Base-by-base conservation (phyloP, 2,113 vertebrate genomes). In the Bungarus multicinctus region DNA sequence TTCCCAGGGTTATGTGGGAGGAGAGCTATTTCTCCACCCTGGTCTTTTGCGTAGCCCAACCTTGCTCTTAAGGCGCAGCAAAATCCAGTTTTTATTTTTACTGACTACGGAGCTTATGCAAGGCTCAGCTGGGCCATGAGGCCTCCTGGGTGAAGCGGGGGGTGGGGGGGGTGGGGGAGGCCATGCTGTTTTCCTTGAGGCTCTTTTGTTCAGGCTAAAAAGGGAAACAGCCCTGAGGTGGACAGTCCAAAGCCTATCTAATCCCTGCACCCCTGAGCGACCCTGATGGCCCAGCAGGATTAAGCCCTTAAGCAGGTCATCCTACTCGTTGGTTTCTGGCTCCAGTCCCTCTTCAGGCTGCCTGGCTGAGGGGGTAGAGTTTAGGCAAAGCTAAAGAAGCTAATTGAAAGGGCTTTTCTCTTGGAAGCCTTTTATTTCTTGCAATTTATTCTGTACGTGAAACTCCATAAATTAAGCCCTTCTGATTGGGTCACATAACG, bases 241-340 rank as follows among this genome's bases (percentile, higher is more conserved):
- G n/a, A 74, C 3, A 74, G 69, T 1, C n/a, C 69, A 74, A 74
- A 74, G n/a, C 69, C n/a, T 39, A 16, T 2, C 16, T 74, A 74
- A 74, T 74, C 69, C 69, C 69, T 39, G n/a, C 69, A 18, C 69
- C 69, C n/a, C 30, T n/a, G 6, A 39, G 5, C 5, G 16, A n/a
- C n/a, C n/a, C n/a, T 18, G n/a, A 74, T 34, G 69, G n/a, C n/a
- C 30, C n/a, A 34, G 69, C n/a, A 39, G 69, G 69, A 81, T 81
- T 39, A 81, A 81, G 69, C 16, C 69, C n/a, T 0, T 39, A 34
- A 81, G n/a, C 16, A 39, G n/a, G 16, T 39, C 69, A 39, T 39
- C 69, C 69, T 1, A 8, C 5, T 20, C 0, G 0, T 2, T 0
- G 6, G 16, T 8, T 18, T 3, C 34, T 39, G n/a, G 69, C n/a